phyloP scores from a whole-genome alignment of 2,797 vertebrate genomes.

The Danio albolineatus region DNA sequence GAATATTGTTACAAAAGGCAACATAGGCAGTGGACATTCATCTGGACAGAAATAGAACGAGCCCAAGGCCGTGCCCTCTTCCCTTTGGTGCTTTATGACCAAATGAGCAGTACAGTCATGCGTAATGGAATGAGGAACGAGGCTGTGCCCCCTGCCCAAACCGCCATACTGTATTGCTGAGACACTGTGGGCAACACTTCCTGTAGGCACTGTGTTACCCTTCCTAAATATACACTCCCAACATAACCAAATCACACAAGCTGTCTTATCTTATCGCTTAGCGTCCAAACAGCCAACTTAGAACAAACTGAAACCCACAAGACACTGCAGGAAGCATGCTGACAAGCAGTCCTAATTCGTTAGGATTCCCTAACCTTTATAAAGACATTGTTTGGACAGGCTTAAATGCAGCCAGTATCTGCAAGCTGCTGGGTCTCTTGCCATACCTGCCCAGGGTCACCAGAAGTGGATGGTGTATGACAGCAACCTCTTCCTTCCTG shows the following conservation, averaged over 20 bases:
- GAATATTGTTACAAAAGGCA: background rate
- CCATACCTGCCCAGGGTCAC: constrained; percentile 30
- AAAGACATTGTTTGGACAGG: constrained; percentile 30
- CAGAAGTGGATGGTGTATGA: constrained; percentile 38
- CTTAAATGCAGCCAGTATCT: constrained; percentile 14
- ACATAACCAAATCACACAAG: constrained; percentile 32
- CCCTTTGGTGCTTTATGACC: background rate
- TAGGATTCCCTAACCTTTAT: constrained; percentile 18
- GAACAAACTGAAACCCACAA: background rate
- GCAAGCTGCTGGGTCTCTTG: background rate
- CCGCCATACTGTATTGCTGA: constrained; percentile 46
- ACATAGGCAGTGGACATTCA: background rate
- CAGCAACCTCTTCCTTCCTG: constrained; percentile 27
- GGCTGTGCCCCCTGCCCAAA: constrained; percentile 34
- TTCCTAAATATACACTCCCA: constrained; percentile 41
- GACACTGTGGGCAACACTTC: constrained; percentile 46
- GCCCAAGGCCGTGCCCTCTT: background rate
- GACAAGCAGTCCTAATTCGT: background rate
- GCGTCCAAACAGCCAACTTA: background rate
- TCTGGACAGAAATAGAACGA: background rate
- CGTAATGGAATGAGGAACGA: background rate
- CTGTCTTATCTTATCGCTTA: constrained; percentile 25
- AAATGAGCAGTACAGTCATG: constrained; percentile 27
- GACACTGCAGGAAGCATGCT: background rate
- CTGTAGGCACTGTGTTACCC: constrained; percentile 46